Evolutionary conservation across 2,888 invertebrate species (phyloP).

Genomic region (Melanostoma scalare): DNA sequence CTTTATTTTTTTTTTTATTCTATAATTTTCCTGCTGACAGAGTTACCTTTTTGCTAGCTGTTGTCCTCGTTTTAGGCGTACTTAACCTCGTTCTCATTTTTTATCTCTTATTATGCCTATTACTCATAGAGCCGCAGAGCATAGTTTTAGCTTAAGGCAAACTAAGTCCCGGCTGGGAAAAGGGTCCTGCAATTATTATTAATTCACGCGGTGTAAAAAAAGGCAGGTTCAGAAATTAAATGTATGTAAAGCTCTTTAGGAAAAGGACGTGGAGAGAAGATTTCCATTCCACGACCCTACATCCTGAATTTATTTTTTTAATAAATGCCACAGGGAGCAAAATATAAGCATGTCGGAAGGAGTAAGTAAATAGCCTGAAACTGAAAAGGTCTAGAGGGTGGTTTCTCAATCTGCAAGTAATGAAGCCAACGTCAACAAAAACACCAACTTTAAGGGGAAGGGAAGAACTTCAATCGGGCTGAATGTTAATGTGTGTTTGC

Average conservation of each 20-base stretch:
- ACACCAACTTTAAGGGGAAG: slow-evolving; percentile 13
- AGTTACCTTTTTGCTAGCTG: slow-evolving; percentile 21
- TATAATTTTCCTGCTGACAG: background rate
- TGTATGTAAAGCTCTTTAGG: slow-evolving; percentile 7
- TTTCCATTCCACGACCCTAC: background rate
- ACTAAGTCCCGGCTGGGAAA: background rate
- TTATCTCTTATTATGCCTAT: slow-evolving; percentile 53
- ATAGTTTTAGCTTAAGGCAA: slow-evolving; percentile 3
- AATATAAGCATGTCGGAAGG: slow-evolving; percentile 23
- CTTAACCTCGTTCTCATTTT: slow-evolving; percentile 60
- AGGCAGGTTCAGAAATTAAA: slow-evolving; percentile 4
- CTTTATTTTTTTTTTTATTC: slow-evolving; percentile 10
- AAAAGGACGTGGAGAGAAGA: background rate
- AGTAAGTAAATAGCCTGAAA: slow-evolving; percentile 26
- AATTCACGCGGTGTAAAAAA: slow-evolving; percentile 16
- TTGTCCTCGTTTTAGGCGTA: slow-evolving; percentile 20
- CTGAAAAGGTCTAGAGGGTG: slow-evolving; percentile 4
- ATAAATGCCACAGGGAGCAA: slow-evolving; percentile 5
- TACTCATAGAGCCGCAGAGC: slow-evolving; percentile 35
- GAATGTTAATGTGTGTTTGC: slow-evolving; percentile 34
- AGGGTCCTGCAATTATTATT: background rate
- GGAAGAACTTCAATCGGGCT: background rate
- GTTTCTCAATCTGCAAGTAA: slow-evolving; percentile 16
- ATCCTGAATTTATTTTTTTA: background rate
- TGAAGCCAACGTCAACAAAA: slow-evolving; percentile 29